Conservation (phyloP, 2,888 invertebrate genomes). For the Dicyrtomina minuta region DNA sequence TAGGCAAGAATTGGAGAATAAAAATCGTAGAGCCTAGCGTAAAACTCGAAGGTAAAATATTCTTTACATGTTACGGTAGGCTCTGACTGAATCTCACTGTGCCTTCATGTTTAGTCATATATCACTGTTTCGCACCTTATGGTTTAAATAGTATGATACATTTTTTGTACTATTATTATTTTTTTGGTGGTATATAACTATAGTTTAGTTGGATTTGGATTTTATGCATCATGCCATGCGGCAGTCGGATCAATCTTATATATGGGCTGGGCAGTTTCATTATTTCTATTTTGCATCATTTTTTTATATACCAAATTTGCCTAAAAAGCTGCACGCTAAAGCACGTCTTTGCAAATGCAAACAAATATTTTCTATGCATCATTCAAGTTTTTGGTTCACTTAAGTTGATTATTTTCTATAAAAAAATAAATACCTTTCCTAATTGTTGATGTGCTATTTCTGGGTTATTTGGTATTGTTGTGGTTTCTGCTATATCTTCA, state of each 20-base stretch:
- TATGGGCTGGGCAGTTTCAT: no score
- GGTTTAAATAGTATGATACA: not conserved
- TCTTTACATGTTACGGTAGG: not conserved
- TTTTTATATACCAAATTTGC: no score
- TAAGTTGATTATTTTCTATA: no score
- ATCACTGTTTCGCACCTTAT: not conserved
- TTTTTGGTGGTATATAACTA: no score
- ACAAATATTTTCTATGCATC: no score
- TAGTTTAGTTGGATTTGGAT: not conserved
- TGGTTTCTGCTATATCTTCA: no score
- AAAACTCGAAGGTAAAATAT: conserved; percentile 22
- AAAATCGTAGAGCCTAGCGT: conserved; percentile 33
- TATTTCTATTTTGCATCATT: no score
- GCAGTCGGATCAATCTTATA: not conserved
- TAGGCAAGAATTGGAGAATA: conserved; percentile 51
- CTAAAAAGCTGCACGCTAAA: not conserved
- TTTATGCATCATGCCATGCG: not conserved
- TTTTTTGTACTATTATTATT: not conserved
- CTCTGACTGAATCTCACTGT: not conserved
- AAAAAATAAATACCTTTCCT: not conserved
- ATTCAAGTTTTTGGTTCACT: no score
- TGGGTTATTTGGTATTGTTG: not conserved
- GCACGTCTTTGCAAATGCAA: no score
- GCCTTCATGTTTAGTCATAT: not conserved
- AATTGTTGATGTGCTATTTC: conserved; percentile 3